Base-by-base conservation (phyloP, 2,888 invertebrate species). In the Luperina testacea region DNA sequence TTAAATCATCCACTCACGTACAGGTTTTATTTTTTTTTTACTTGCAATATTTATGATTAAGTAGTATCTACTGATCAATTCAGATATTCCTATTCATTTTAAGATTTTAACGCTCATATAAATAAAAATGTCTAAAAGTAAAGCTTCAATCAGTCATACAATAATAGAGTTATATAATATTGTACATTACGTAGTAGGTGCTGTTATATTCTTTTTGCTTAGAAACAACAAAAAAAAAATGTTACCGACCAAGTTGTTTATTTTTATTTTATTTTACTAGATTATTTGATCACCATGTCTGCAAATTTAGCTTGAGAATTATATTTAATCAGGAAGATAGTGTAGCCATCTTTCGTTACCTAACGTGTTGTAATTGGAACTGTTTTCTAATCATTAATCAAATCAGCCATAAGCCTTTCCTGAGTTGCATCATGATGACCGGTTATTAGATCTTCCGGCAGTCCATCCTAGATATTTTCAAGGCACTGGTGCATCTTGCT, bases 331-430 rank as follows among this genome's bases (percentile, higher is more conserved):
- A 65, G 51, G 57, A 83, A 83, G 11, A 48, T 53, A 57, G 5
- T 32, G 20, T 13, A 11, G 15, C 6, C 6, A 20, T 70, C 38
- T 65, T 70, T n/a, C 9, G 7, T 51, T 27, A 70, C 51, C 20
- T 38, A 32, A 71, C n/a, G 38, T 3, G 32, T n/a, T 32, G 45
- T 53, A 80, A 80, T 45, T 80, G 8, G 8, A 71, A n/a, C 71
- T 59, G 38, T 57, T 32, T 59, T 57, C 8, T 15, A n/a, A 61
- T 75, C 81, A 85, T 81, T 72, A 85, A 80, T 82, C 75, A 81
- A 85, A 72, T 72, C 48, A 68, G n/a, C n/a, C 17, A 59, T n/a
- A 75, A 13, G 59, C 9, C 32, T 72, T 61, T 38, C 64, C 17
- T 45, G 38, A 72, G 45, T 82, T 80, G 20, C 85, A 20, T 27